phyloP scores from a whole-genome alignment of 1,140 invertebrate species.

The Drosophila cardini region DNA sequence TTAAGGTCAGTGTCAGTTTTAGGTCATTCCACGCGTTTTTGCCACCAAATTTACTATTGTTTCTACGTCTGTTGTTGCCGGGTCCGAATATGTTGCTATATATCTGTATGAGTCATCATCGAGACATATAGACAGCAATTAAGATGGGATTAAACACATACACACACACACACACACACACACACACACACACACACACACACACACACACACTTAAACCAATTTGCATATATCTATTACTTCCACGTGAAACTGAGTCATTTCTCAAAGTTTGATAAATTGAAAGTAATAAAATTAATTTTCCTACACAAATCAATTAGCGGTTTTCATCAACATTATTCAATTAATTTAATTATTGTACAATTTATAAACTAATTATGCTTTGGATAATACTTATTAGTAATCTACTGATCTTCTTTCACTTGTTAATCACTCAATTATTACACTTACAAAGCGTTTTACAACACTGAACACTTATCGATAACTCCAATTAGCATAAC shows the following conservation, averaged over 20 bases:
- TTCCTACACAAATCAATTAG: no score
- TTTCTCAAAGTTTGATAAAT: no score
- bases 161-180: background rate
- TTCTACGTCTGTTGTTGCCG: conserved; percentile 29
- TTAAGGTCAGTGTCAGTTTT: conserved; percentile 73
- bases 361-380: no score
- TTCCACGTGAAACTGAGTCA: no score
- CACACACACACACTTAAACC: background rate
- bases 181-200: background rate
- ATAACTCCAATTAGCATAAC: background rate
- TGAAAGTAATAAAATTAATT: no score
- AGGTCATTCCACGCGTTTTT: conserved; percentile 48
- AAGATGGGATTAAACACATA: conserved; percentile 12
- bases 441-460: background rate
- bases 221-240: background rate
- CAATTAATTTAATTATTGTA: no score
- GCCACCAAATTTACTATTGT: conserved; percentile 12
- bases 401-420: background rate
- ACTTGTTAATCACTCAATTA: background rate
- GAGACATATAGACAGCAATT: conserved; percentile 8
- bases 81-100: background rate
- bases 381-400: no score
- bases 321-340: no score
- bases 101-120: conserved; percentile 19
- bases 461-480: background rate